A percentile compares a stretch with the other conserved stretches of the same genome.
Conservation (phyloP, 2,797 vertebrate genomes). For the Macropus fuliginosus region DNA sequence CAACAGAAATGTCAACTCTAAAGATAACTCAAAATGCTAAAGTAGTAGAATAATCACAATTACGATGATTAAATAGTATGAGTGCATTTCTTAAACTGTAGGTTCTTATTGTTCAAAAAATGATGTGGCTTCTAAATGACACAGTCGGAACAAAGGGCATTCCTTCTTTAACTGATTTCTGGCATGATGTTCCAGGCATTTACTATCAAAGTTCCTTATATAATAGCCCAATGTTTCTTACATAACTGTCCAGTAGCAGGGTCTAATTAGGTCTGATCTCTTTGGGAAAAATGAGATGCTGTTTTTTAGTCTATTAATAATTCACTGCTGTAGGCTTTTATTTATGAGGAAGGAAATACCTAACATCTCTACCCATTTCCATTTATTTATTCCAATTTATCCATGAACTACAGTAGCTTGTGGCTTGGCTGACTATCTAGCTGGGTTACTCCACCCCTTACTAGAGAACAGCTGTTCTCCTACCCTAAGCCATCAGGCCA, state of each 20-base stretch:
- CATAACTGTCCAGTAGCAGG: constrained; percentile 49
- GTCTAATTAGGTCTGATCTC: constrained; percentile 59
- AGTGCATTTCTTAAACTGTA: background rate
- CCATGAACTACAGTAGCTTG: constrained; percentile 35
- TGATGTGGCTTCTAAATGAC: background rate
- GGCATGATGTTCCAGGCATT: background rate
- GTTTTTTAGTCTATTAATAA: constrained; percentile 77
- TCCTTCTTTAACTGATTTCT: constrained; percentile 6
- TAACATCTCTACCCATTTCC: constrained; percentile 60
- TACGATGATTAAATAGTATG: background rate
- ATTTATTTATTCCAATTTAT: constrained; percentile 51
- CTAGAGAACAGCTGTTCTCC: rapidly evolving
- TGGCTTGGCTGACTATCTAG: background rate
- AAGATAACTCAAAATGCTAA: constrained; percentile 36
- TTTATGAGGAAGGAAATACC: constrained; percentile 51
- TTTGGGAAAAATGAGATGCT: constrained; percentile 70
- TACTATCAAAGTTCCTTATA: background rate
- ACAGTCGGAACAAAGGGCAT: background rate
- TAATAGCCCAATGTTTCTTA: background rate
- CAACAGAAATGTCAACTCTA: constrained; percentile 52
- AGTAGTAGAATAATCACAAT: background rate
- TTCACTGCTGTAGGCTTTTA: constrained; percentile 62
- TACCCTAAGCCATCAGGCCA: background rate
- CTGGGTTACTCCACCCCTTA: rapidly evolving
- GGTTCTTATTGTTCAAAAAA: background rate